Evolutionary conservation across 2,888 invertebrate species (phyloP).

Genomic region (Sphaeridia pumilis): DNA sequence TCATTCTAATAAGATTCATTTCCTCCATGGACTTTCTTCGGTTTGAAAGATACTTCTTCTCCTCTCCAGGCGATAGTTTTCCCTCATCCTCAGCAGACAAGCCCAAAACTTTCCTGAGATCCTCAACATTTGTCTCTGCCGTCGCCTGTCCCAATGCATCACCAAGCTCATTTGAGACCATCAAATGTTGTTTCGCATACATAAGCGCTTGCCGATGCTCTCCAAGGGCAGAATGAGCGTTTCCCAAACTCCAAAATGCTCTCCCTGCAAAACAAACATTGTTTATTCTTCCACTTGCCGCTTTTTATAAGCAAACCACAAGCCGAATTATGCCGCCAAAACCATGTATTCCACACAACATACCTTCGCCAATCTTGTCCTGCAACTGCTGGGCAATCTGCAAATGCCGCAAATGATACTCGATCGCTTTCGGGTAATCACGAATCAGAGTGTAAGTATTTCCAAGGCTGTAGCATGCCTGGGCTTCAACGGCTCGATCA

Average conservation of each 20-base stretch:
- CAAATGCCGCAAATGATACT: constrained; percentile 84
- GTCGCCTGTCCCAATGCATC: constrained; percentile 87
- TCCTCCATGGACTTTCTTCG: constrained; percentile 92
- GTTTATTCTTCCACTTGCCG: no score
- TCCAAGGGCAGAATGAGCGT: constrained; percentile 84
- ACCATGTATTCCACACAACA: no score
- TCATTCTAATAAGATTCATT: constrained; percentile 61
- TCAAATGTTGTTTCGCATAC: constrained; percentile 78
- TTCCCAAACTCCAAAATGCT: constrained; percentile 93
- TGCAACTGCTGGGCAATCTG: constrained; percentile 69
- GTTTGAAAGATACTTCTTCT: constrained; percentile 10
- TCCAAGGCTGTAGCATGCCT: constrained; percentile 92
- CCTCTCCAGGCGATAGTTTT: constrained; percentile 10
- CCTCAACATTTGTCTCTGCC: constrained; percentile 83
- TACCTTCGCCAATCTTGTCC: constrained; percentile 74
- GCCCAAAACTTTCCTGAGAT: constrained; percentile 71
- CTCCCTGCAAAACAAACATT: constrained; percentile 47
- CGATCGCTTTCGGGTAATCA: constrained; percentile 82
- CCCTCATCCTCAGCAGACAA: constrained; percentile 49
- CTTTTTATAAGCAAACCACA: no score
- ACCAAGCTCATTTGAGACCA: constrained; percentile 81
- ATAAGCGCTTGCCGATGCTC: constrained; percentile 85
- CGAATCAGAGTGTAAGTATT: constrained; percentile 89
- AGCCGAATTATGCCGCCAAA: no score
- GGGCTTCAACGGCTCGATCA: constrained; percentile 90